Conservation (phyloP, 2,888 invertebrate genomes). For the Elegia similella region DNA sequence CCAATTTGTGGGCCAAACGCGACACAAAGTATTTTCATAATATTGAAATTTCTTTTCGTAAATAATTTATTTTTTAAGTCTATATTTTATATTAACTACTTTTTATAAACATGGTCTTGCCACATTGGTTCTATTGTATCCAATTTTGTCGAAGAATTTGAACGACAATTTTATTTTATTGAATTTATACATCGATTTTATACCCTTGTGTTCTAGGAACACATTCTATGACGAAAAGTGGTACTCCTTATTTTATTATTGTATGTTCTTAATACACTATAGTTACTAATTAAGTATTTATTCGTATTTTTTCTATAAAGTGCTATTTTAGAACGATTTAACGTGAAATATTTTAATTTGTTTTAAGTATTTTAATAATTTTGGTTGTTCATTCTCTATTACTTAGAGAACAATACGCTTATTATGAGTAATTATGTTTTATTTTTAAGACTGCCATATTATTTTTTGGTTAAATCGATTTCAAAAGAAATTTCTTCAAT, state of each 20-base stretch:
- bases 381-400: slow-evolving; percentile 27
- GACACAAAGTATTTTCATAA: background rate
- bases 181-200: background rate
- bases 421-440: slow-evolving; percentile 61
- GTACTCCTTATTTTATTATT: background rate
- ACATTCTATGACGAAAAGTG: background rate
- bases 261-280: too few species aligned
- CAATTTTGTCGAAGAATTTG: background rate
- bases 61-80: background rate
- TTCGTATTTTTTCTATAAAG: background rate
- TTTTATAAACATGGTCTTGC: background rate
- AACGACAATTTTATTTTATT: background rate
- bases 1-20: background rate
- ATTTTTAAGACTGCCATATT: slow-evolving; percentile 68
- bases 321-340: background rate
- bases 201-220: background rate
- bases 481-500: slow-evolving; percentile 3
- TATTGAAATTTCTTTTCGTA: background rate
- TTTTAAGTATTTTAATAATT: slow-evolving; percentile 15
- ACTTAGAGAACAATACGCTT: slow-evolving; percentile 59
- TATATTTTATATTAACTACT: background rate
- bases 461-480: slow-evolving; percentile 29
- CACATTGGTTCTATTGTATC: background rate
- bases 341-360: background rate
- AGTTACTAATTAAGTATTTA: too few species aligned